Percentiles rank a stretch among this genome's conserved stretches.
phyloP scores from a whole-genome alignment of 1,140 invertebrate genomes.

The Drosophila suzukii region DNA sequence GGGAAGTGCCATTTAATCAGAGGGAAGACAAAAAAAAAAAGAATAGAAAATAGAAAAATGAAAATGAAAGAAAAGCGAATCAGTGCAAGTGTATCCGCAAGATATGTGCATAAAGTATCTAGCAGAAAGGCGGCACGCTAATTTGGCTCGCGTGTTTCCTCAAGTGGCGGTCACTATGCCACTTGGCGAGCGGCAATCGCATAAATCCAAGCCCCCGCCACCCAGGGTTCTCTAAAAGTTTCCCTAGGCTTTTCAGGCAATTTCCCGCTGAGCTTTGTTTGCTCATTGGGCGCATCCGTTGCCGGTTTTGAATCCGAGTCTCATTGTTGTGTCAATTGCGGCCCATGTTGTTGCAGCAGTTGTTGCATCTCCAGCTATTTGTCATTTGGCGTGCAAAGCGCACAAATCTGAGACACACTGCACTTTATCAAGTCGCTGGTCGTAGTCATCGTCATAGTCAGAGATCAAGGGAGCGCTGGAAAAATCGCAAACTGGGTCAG shows the following conservation, averaged over 20 bases:
- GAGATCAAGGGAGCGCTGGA: slow-evolving; percentile 42
- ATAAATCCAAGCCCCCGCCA: slow-evolving; percentile 50
- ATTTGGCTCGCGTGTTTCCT: slow-evolving; percentile 81
- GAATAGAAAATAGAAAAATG: slow-evolving; percentile 27
- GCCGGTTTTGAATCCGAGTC: slow-evolving; percentile 56
- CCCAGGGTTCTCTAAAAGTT: slow-evolving; percentile 17
- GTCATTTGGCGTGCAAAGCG: slow-evolving; percentile 51
- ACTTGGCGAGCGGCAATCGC: slow-evolving; percentile 78
- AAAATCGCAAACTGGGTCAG: slow-evolving; percentile 69
- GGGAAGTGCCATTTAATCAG: slow-evolving; percentile 78
- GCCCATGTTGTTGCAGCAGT: slow-evolving; percentile 52
- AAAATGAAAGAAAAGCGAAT: slow-evolving; percentile 45
- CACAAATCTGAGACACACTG: slow-evolving; percentile 74
- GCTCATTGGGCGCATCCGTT: slow-evolving; percentile 82
- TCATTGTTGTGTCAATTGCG: slow-evolving; percentile 83
- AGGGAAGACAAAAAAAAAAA: slow-evolving; percentile 34
- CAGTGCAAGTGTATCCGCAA: slow-evolving; percentile 66
- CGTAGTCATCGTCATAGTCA: slow-evolving; percentile 57
- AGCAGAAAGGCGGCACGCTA: slow-evolving; percentile 74
- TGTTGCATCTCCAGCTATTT: slow-evolving; percentile 48
- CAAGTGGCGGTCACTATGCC: slow-evolving; percentile 80
- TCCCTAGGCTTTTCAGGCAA: slow-evolving; percentile 64
- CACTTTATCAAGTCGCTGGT: slow-evolving; percentile 65
- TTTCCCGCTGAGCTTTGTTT: slow-evolving; percentile 82
- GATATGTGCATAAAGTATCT: slow-evolving; percentile 61